phyloP scores from a whole-genome alignment of 2,797 vertebrate species.

The Pseudomugil gertrudae region DNA sequence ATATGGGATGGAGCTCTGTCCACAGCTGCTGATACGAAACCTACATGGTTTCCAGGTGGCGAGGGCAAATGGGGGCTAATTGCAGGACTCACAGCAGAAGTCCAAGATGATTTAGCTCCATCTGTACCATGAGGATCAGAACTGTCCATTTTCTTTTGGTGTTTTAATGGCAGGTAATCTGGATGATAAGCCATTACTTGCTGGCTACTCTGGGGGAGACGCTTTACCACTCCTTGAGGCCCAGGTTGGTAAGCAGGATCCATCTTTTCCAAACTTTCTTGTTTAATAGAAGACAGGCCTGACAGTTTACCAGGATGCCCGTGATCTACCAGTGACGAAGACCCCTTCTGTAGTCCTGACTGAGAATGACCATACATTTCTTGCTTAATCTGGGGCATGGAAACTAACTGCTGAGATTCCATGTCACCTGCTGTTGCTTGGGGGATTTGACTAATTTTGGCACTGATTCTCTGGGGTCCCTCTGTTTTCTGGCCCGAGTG shows the following conservation, averaged over 20 bases:
- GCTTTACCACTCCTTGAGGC: slow-evolving; percentile 89
- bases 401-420: slow-evolving; percentile 94
- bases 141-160: slow-evolving; percentile 89
- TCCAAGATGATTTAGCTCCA: slow-evolving; percentile 86
- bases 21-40: slow-evolving; percentile 83
- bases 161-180: slow-evolving; percentile 86
- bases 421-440: slow-evolving; percentile 95
- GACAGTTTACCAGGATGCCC: slow-evolving; percentile 89
- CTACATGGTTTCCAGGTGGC: slow-evolving; percentile 90
- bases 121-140: slow-evolving; percentile 87
- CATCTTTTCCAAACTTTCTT: slow-evolving; percentile 88
- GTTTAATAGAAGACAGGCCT: slow-evolving; percentile 86
- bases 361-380: slow-evolving; percentile 89
- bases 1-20: slow-evolving; percentile 88
- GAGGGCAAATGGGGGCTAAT: slow-evolving; percentile 92
- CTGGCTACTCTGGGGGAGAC: slow-evolving; percentile 85
- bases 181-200: slow-evolving; percentile 89
- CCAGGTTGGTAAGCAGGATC: slow-evolving; percentile 87
- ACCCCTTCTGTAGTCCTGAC: slow-evolving; percentile 85
- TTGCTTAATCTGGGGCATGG: slow-evolving; percentile 95
- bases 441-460: slow-evolving; percentile 98
- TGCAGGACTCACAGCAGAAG: slow-evolving; percentile 89
- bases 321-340: slow-evolving; percentile 84
- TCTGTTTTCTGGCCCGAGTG: slow-evolving; percentile 97
- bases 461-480: slow-evolving; percentile 93